These are phyloP conservation scores for Steinernema khuongi DNA, from an alignment of 1,140 invertebrate species.

Conservation along the genomic window DNA sequence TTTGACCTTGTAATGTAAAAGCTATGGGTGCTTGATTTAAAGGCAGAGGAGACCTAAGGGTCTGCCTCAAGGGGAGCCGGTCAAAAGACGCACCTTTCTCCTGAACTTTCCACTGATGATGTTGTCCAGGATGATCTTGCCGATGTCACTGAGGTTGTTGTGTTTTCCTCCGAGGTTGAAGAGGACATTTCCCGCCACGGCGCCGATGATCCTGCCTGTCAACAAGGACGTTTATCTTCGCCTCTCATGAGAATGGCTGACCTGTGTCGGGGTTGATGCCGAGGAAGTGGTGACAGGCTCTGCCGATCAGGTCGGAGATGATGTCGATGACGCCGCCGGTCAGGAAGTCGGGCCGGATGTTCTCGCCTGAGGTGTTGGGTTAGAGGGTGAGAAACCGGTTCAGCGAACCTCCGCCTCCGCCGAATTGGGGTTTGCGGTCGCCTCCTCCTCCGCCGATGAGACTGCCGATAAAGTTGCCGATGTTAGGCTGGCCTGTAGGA, in stretches of 20 bases:
- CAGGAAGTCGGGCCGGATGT: slow-evolving; percentile 2
- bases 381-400: background rate
- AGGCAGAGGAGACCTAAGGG: too few species aligned
- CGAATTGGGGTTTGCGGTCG: background rate
- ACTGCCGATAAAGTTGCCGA: slow-evolving; percentile 17
- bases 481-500: background rate
- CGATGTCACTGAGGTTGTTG: slow-evolving; percentile 53
- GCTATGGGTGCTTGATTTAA: too few species aligned
- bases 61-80: too few species aligned
- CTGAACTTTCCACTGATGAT: slow-evolving; percentile 56
- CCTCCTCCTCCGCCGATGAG: slow-evolving; percentile 18
- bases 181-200: slow-evolving; percentile 41
- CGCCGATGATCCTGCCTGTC: slow-evolving; percentile 56
- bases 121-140: slow-evolving; percentile 57
- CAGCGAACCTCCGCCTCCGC: slow-evolving; percentile 18
- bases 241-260: background rate
- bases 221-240: background rate
- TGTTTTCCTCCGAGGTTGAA: slow-evolving; percentile 54
- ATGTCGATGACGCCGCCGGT: slow-evolving; percentile 19
- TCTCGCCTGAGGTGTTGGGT: background rate
- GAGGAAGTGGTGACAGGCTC: background rate
- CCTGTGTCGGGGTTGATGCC: slow-evolving; percentile 3
- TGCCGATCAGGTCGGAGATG: slow-evolving; percentile 15
- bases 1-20: too few species aligned
- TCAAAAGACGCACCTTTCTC: slow-evolving; percentile 44